Percentiles rank a stretch among this genome's conserved stretches.
These are phyloP conservation scores for Ornithorhynchus anatinus DNA, from an alignment of 2,113 vertebrate species.

Conservation along the genomic window DNA sequence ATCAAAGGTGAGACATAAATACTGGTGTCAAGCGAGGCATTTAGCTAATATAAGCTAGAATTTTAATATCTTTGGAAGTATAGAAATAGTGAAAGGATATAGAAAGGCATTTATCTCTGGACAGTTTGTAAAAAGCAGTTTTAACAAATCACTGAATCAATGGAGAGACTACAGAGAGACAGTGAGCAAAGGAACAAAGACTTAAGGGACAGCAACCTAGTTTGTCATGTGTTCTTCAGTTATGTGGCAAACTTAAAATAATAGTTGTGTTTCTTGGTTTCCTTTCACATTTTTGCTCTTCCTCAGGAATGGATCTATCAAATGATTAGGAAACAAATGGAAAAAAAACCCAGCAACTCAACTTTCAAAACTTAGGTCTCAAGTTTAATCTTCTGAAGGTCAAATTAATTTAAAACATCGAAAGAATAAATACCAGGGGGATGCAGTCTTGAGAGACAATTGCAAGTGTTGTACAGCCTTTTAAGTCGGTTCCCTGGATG, in stretches of 20 bases:
- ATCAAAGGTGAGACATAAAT: slow-evolving; percentile 16
- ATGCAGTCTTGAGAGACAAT: slow-evolving; percentile 3
- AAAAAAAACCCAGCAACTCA: too few species aligned
- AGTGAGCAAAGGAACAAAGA: too few species aligned
- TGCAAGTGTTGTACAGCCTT: slow-evolving; percentile 15
- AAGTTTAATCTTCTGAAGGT: slow-evolving; percentile 28
- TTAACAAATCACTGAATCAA: too few species aligned
- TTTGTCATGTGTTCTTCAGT: too few species aligned
- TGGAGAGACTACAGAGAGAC: too few species aligned
- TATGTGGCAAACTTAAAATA: too few species aligned
- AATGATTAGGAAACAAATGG: too few species aligned
- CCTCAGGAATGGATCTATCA: too few species aligned
- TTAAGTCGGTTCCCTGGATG: slow-evolving; percentile 29
- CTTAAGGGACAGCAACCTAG: too few species aligned
- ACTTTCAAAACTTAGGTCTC: slow-evolving; percentile 21
- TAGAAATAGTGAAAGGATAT: neutral
- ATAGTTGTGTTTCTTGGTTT: too few species aligned
- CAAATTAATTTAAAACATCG: slow-evolving; percentile 26
- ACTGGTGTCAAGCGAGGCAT: neutral
- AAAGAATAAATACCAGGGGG: slow-evolving; percentile 18
- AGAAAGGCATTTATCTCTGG: neutral
- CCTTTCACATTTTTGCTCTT: too few species aligned
- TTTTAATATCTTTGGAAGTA: neutral
- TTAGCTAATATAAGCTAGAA: neutral
- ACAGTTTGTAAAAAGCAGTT: too few species aligned